These are phyloP conservation scores for Atlantisia rogersi DNA, from an alignment of 2,113 vertebrate species.

Conservation along the genomic window DNA sequence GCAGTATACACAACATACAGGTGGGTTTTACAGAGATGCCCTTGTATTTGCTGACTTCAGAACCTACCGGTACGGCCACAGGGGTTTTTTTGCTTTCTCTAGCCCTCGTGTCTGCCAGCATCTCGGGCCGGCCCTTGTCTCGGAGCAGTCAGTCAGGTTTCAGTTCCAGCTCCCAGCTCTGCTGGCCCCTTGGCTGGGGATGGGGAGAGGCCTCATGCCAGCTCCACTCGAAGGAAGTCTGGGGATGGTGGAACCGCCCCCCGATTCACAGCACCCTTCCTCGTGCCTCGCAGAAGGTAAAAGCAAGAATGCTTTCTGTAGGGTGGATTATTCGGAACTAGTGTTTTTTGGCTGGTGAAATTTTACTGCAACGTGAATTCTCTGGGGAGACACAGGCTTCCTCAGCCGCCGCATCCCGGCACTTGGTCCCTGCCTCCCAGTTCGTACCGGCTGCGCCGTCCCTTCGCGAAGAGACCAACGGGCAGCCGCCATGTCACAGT, in stretches of 20 bases:
- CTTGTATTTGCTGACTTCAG: not conserved
- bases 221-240: not conserved
- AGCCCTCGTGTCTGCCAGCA: not conserved
- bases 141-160: not conserved
- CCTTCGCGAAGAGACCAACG: not conserved
- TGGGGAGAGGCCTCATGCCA: not conserved
- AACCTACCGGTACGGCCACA: constrained; percentile 42
- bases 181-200: not conserved
- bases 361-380: not conserved
- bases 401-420: not conserved
- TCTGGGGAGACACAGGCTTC: not conserved
- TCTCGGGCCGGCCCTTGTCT: not conserved
- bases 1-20: constrained; percentile 76
- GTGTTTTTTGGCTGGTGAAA: not conserved
- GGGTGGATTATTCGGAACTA: not conserved
- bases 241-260: not conserved
- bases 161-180: not conserved
- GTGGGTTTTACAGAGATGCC: constrained; percentile 51
- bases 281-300: not conserved
- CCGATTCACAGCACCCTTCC: not conserved
- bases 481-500: constrained; percentile 41
- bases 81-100: not conserved
- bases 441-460: not conserved
- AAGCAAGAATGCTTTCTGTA: not conserved
- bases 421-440: not conserved